A percentile compares a stretch with the other conserved stretches of the same genome.
phyloP scores from a whole-genome alignment of 1,140 invertebrate species.

The Macrobrachium rosenbergii region DNA sequence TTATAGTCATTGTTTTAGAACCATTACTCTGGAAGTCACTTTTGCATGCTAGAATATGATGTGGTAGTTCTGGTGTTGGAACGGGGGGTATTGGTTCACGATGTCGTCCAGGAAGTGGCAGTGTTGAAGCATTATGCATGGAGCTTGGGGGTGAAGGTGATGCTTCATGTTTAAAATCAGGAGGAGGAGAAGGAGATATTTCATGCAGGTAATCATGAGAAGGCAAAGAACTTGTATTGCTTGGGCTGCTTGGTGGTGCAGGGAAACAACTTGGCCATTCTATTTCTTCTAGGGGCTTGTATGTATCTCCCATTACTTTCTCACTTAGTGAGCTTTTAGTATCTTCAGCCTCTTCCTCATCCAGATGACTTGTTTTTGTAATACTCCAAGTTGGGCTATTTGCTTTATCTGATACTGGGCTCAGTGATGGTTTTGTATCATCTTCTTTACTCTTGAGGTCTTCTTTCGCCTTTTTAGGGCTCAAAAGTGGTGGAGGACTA shows the following conservation, averaged over 20 bases:
- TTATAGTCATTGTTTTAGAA: too few relatives aligned
- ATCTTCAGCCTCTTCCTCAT: slow-evolving; percentile 52
- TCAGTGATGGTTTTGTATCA: slow-evolving; percentile 42
- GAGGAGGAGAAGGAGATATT: slow-evolving; percentile 52
- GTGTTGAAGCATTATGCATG: slow-evolving; percentile 40
- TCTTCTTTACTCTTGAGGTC: slow-evolving; percentile 30
- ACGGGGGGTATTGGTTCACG: neutral
- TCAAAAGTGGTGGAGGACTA: slow-evolving; percentile 53
- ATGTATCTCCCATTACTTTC: slow-evolving; percentile 29
- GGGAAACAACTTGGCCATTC: slow-evolving; percentile 55
- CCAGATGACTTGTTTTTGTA: slow-evolving; percentile 49
- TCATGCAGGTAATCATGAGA: slow-evolving; percentile 51
- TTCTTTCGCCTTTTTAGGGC: slow-evolving; percentile 40
- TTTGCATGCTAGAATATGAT: neutral
- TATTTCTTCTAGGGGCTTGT: slow-evolving; percentile 51
- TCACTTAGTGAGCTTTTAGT: slow-evolving; percentile 37
- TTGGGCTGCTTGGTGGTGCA: slow-evolving; percentile 55
- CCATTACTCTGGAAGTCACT: neutral
- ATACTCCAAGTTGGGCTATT: slow-evolving; percentile 56
- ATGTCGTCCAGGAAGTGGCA: slow-evolving; percentile 24
- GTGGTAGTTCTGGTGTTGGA: neutral
- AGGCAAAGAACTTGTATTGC: slow-evolving; percentile 35
- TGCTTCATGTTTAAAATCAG: slow-evolving; percentile 49
- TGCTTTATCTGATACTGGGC: slow-evolving; percentile 47
- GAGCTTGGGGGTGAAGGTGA: slow-evolving; percentile 44